These are phyloP conservation scores for Drosophila vallismaia DNA, from an alignment of 2,888 invertebrate species.

Conservation along the genomic window DNA sequence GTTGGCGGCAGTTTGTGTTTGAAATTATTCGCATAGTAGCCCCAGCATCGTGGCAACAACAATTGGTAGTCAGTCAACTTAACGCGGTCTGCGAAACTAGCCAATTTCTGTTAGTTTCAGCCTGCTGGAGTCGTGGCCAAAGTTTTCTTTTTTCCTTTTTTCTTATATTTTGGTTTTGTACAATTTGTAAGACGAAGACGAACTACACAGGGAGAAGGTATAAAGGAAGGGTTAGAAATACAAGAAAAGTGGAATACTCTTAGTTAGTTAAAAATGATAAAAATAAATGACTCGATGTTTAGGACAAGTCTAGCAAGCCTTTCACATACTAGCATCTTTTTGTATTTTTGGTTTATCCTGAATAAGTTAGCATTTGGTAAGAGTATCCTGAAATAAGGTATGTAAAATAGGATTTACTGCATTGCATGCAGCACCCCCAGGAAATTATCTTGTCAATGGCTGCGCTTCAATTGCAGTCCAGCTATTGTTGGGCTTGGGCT, in stretches of 20 bases:
- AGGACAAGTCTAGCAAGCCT: no score
- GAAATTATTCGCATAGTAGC: constrained; percentile 77
- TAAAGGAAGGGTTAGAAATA: constrained; percentile 12
- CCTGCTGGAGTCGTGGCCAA: constrained; percentile 61
- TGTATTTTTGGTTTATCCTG: not conserved
- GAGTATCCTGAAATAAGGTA: constrained; percentile 39
- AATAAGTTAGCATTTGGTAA: not conserved
- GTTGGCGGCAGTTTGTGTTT: constrained; percentile 77
- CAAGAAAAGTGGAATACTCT: constrained; percentile 16
- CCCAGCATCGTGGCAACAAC: constrained; percentile 65
- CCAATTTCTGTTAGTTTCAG: constrained; percentile 65
- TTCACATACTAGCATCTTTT: not conserved
- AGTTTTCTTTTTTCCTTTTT: constrained; percentile 52
- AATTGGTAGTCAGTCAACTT: constrained; percentile 78
- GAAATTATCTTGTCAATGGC: constrained; percentile 75
- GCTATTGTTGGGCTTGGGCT: constrained; percentile 40
- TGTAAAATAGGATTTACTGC: constrained; percentile 56
- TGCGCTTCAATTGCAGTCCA: constrained; percentile 72
- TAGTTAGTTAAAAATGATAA: not conserved
- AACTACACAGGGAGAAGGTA: constrained; percentile 43
- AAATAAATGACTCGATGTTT: no score
- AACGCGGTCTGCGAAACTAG: constrained; percentile 74
- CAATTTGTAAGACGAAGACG: constrained; percentile 70
- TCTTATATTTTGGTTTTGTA: constrained; percentile 38
- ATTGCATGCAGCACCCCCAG: constrained; percentile 65